phyloP scores from a whole-genome alignment of 2,113 vertebrate genomes.

The Anhinga anhinga region DNA sequence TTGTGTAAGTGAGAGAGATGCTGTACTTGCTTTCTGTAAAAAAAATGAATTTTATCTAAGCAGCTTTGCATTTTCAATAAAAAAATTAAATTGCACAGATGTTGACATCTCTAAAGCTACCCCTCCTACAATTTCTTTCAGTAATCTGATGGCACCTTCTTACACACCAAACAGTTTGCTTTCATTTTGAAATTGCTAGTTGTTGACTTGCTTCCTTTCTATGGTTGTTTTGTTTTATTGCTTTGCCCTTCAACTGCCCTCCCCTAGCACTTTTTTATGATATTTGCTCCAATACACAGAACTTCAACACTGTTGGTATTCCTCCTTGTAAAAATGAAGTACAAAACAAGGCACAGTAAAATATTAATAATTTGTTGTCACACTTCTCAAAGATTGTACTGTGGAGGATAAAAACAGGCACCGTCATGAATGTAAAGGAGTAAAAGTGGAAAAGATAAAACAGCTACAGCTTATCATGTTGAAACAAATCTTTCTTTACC shows the following conservation, averaged over 20 bases:
- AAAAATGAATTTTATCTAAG: background rate
- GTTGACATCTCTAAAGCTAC: background rate
- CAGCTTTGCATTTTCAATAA: background rate
- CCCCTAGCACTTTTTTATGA: background rate
- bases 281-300: background rate
- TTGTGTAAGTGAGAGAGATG: background rate
- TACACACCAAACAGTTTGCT: background rate
- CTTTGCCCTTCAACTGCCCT: slow-evolving; percentile 13
- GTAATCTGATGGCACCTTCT: background rate
- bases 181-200: background rate
- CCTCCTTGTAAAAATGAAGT: background rate
- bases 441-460: background rate
- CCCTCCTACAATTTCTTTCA: background rate
- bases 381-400: background rate
- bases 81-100: background rate
- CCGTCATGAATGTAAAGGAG: background rate
- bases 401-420: background rate
- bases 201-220: background rate
- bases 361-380: background rate
- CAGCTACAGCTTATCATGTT: background rate
- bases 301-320: background rate
- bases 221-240: background rate
- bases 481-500: background rate
- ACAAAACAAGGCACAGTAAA: background rate
- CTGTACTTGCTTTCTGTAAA: background rate